These are phyloP conservation scores for Cheilosia soror DNA, from an alignment of 2,888 invertebrate species.

Conservation along the genomic window DNA sequence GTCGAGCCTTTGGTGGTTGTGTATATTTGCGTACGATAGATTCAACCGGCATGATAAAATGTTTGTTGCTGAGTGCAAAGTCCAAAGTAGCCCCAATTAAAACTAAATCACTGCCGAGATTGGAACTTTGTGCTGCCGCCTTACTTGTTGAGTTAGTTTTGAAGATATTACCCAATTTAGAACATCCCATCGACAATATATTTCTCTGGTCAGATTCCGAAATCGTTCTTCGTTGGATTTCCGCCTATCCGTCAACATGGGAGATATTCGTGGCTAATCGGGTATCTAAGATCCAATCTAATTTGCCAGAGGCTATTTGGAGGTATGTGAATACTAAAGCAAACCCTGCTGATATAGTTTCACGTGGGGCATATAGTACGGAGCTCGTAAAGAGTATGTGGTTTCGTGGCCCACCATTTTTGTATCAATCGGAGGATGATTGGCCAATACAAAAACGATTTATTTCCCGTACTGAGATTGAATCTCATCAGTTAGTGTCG, in stretches of 20 bases:
- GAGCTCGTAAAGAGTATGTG: too few species aligned
- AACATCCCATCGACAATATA: slow-evolving; percentile 44
- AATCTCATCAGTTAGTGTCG: background rate
- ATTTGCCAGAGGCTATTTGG: slow-evolving; percentile 75
- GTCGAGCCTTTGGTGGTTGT: slow-evolving; percentile 6
- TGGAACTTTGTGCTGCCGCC: slow-evolving; percentile 74
- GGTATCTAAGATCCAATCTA: slow-evolving; percentile 77
- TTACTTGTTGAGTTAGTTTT: too few species aligned
- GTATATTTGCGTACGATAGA: slow-evolving; percentile 29
- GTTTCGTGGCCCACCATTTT: background rate
- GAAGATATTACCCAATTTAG: slow-evolving; percentile 19
- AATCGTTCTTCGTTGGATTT: slow-evolving; percentile 67
- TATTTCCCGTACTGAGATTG: background rate
- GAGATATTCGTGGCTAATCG: slow-evolving; percentile 77
- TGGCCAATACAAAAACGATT: background rate
- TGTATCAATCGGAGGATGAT: background rate
- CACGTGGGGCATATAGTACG: slow-evolving; percentile 73
- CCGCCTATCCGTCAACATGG: slow-evolving; percentile 33
- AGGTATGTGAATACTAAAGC: slow-evolving; percentile 76
- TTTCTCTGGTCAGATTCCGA: slow-evolving; percentile 74
- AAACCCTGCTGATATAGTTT: slow-evolving; percentile 79
- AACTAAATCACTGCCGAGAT: slow-evolving; percentile 76
- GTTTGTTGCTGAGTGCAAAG: slow-evolving; percentile 37
- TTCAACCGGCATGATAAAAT: background rate
- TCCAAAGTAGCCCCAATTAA: slow-evolving; percentile 54